Base-by-base conservation (phyloP, 2,113 vertebrate genomes). In the Lethenteron camtschaticum region DNA sequence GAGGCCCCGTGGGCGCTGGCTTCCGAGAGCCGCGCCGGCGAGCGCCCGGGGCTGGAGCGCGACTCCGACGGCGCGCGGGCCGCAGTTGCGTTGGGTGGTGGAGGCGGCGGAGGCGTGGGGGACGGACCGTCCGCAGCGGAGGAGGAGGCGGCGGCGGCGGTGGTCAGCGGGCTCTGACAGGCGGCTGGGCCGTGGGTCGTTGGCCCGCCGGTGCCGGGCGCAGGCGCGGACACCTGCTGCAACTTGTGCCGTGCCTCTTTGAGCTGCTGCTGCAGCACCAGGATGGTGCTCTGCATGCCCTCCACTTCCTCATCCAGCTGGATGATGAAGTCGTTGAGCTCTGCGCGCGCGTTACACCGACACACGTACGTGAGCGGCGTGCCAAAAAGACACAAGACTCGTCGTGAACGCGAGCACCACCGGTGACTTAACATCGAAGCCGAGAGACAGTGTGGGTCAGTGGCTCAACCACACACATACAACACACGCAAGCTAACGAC, bases 221-320 rank as follows among this genome's bases (percentile, higher is more conserved):
- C 78, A 56, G 81, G 74, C 71, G 74, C 78, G 55, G 81, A 74
- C 55, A 73, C 77, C 73, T 85, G 84, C 9, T 72, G 66, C 75
- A 96, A 72, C 78, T 91, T 88, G 78, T 94, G 89, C 16, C 85
- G 85, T 1, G 84, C 85, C 70, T 99, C 94, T 77, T 86, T 96
- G 73, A 99, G 74, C 72, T 97, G 90, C 73, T 99, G 94, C 83
- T 97, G 95, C 69, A 99, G 85, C 74, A 95, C 87, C 58, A 97
- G 82, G 79, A 99, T 99, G 81, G 95, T 99, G 76, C 92, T 97
- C 82, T 99, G 95, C 95, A 99, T 99, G 69, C 95, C 95, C 76
- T 99, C 95, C 56, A 99, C 95, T 77, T 99, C 95, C 78, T 99
- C 95, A 74, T 99, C 95, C 66, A 99, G 84, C 78, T 99, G 95